Base-by-base conservation (phyloP, 1,140 invertebrate species). In the Eciton burchellii region DNA sequence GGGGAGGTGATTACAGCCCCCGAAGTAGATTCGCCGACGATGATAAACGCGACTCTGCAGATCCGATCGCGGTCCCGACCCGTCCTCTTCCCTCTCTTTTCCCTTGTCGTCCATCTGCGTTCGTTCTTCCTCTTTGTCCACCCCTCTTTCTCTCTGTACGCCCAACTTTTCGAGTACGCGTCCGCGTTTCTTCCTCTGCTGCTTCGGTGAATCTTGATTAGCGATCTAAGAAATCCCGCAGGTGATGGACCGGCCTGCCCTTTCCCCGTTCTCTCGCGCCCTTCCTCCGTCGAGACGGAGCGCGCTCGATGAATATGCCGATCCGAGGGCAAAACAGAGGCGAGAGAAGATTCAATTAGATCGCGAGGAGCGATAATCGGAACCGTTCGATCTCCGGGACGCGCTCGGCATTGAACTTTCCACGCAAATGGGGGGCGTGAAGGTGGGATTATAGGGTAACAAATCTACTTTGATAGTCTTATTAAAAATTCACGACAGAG, bases 1-100 rank as follows among this genome's bases (percentile, higher is more conserved):
- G 71, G 86, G 43, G 47, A 88, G 84, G 82, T 93, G 92, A 93
- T 93, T 93, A 93, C 91, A 90, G 89, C 90, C 84, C 84, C 82
- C 83, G 84, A 85, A 90, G 89, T 89, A 91, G 89, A 93, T 92
- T 90, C 83, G 82, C 70, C 89, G 65, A 79, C 82, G 88, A 92
- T 92, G 91, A 93, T 92, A 92, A 92, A 93, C 88, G 88, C 86
- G 77, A 81, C 77, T 72, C 71, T 76, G 87, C 71, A 81, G 86
- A 88, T 88, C 84, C 82, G 88, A 91, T 90, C 88, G 73, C 62
- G 65, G 43, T 52, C 71, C 66, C n/a, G 79, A 66, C 87, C 56
- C 70, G 56, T 66, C 49, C 21, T 43, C n/a, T 52, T 43, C 35
- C n/a, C 52, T 66, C 68, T 82, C 84, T 66, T 41, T 59, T 47